These are phyloP conservation scores for Siniperca knerii DNA, from an alignment of 2,113 vertebrate species.

Conservation along the genomic window DNA sequence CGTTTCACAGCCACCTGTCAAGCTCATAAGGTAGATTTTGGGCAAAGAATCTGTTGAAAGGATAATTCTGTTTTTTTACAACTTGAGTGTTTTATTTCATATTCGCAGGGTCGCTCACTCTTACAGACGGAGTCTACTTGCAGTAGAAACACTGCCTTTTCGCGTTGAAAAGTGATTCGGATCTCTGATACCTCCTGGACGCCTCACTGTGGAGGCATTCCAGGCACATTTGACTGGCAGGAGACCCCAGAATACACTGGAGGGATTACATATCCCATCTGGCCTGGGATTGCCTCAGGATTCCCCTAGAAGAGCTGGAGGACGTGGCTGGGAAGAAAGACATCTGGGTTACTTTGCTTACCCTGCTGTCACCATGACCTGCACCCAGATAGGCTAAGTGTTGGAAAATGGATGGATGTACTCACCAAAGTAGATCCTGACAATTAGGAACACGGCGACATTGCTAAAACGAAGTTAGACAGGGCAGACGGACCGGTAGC, in stretches of 20 bases:
- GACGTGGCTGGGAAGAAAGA: neutral
- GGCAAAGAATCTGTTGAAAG: no score
- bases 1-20: no score
- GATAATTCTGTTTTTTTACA: no score
- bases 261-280: conserved; percentile 1
- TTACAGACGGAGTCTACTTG: no score
- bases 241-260: neutral
- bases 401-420: neutral
- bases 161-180: neutral
- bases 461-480: no score
- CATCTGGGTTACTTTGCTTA: neutral
- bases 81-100: no score
- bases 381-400: neutral
- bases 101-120: no score
- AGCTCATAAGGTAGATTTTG: no score
- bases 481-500: no score
- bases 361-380: neutral
- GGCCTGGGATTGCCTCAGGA: neutral
- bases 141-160: no score
- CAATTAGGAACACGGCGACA: no score
- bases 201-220: neutral
- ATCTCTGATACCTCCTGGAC: neutral
- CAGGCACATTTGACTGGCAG: neutral
- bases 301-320: neutral
- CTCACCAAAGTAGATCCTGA: neutral